Evolutionary conservation across 2,888 invertebrate species (phyloP).

Genomic region (Drosophila vallismaia): DNA sequence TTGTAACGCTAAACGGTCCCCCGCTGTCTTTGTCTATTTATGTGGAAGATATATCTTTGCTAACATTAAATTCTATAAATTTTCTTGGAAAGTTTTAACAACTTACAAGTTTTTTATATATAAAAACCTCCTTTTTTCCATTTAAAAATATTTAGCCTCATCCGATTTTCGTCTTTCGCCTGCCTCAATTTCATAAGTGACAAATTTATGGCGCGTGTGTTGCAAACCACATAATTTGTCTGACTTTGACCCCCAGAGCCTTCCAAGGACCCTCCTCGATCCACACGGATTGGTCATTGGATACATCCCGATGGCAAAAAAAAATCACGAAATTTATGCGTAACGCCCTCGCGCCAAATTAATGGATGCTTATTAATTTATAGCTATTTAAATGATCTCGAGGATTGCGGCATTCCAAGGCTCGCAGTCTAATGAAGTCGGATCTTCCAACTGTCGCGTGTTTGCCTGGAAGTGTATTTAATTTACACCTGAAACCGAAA

Average conservation of each 20-base stretch:
- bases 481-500: constrained; percentile 71
- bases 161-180: too few relatives aligned
- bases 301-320: constrained; percentile 39
- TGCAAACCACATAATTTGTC: constrained; percentile 77
- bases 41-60: background rate
- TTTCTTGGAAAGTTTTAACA: background rate
- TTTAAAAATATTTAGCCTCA: background rate
- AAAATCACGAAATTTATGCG: constrained; percentile 72
- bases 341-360: constrained; percentile 76
- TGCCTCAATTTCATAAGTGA: constrained; percentile 57
- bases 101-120: background rate
- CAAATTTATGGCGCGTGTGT: constrained; percentile 79
- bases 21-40: background rate
- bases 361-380: constrained; percentile 78
- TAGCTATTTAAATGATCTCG: constrained; percentile 76
- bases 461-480: constrained; percentile 66
- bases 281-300: constrained; percentile 29
- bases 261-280: constrained; percentile 6
- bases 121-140: background rate
- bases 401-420: constrained; percentile 73
- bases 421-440: constrained; percentile 66
- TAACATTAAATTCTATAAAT: background rate
- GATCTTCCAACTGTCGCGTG: constrained; percentile 55
- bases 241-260: constrained; percentile 61
- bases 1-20: background rate